Conservation (phyloP, 92 coral and sea anemone species). For the Epizoanthus illoricatus region DNA sequence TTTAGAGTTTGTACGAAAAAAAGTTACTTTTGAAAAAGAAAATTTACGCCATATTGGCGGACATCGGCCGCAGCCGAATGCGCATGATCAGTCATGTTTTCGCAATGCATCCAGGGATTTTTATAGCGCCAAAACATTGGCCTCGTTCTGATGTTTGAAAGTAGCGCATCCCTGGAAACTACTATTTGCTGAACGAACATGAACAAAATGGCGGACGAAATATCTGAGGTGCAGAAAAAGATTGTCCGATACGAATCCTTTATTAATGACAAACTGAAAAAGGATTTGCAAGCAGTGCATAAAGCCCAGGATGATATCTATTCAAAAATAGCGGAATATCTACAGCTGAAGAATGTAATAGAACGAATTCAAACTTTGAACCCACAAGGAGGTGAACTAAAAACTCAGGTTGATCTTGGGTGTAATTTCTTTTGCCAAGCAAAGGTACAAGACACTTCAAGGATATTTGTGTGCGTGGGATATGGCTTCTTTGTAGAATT, state of each 20-base stretch:
- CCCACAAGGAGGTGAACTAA: conserved; percentile 60
- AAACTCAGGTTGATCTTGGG: conserved; percentile 90
- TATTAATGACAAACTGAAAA: conserved; percentile 74
- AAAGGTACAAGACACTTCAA: conserved; percentile 78
- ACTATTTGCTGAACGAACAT: neutral
- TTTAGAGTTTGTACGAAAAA: neutral
- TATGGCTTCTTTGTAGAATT: conserved; percentile 95
- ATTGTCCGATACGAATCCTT: conserved; percentile 85
- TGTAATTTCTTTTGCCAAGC: conserved; percentile 96
- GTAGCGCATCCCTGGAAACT: conserved; percentile 19
- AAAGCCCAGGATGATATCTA: conserved; percentile 79
- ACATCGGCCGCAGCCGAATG: conserved; percentile 99
- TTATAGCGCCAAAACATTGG: conserved; percentile 64
- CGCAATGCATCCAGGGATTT: conserved; percentile 87
- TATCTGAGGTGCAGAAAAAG: conserved; percentile 60
- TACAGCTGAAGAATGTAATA: conserved; percentile 75
- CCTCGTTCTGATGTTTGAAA: conserved; percentile 25
- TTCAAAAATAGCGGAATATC: conserved; percentile 72
- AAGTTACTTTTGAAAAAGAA: conserved; percentile 35
- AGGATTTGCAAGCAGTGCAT: conserved; percentile 75
- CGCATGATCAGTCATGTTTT: conserved; percentile 79
- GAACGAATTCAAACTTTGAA: conserved; percentile 67
- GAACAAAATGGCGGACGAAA: conserved; percentile 80
- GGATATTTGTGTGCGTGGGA: conserved; percentile 88
- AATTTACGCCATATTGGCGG: conserved; percentile 97